A percentile compares a stretch with the other conserved stretches of the same genome.
phyloP scores from a whole-genome alignment of 2,113 vertebrate species.

The Peromyscus californicus region DNA sequence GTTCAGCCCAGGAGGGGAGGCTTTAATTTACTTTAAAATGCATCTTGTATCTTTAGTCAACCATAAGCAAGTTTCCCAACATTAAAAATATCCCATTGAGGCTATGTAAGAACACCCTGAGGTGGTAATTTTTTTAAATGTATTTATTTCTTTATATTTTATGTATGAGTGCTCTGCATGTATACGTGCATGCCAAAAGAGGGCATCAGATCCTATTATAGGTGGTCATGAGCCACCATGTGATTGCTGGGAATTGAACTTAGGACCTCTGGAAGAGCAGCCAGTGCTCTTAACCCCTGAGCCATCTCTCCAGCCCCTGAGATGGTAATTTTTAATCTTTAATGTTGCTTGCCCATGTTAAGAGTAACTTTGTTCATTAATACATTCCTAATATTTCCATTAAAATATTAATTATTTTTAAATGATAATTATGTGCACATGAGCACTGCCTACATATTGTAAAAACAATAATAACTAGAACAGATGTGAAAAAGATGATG shows the following conservation, averaged over 20 bases:
- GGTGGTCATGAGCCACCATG: too few species aligned
- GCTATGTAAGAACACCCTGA: background rate
- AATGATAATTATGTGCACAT: background rate
- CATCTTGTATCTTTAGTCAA: constrained; percentile 31
- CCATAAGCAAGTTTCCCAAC: background rate
- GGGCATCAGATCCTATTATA: too few species aligned
- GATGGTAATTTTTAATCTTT: background rate
- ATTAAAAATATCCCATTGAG: constrained; percentile 1
- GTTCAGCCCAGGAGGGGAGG: background rate
- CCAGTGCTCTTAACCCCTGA: too few species aligned
- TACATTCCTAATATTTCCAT: background rate
- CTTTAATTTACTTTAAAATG: constrained; percentile 50
- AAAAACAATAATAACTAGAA: background rate
- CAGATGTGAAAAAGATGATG: background rate
- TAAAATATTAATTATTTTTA: background rate
- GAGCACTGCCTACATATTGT: background rate
- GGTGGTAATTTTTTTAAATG: background rate
- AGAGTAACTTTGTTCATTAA: constrained; percentile 45
- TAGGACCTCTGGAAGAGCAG: too few species aligned
- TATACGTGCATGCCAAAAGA: too few species aligned
- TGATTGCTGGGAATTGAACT: too few species aligned
- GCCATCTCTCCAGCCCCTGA: background rate
- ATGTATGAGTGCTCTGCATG: too few species aligned
- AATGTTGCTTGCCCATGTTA: background rate
- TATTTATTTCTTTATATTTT: too few species aligned